Percentiles rank a stretch among this genome's conserved stretches.
Conservation (phyloP, 2,888 invertebrate species). For the Chrysolina americana region DNA sequence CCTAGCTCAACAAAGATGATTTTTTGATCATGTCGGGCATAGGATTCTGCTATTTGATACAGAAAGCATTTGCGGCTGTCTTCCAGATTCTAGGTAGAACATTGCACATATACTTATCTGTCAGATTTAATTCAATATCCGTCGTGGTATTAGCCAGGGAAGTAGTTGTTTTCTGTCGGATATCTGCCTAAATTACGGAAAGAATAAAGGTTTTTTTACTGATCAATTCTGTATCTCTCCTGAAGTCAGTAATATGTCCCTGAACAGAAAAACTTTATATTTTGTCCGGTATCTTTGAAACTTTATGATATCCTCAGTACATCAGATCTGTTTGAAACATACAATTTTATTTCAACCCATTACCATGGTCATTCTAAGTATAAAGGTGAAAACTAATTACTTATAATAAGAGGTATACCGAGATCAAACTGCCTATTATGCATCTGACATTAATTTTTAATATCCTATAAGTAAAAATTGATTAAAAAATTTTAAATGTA, state of each 20-base stretch:
- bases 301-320: conserved; percentile 2
- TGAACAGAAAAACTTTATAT: not conserved
- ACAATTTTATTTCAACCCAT: conserved; percentile 12
- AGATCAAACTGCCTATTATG: conserved; percentile 24
- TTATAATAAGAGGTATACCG: conserved; percentile 19
- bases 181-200: too few species aligned
- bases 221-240: too few species aligned
- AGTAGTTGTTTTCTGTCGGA: too few species aligned
- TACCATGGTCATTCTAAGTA: conserved; percentile 10
- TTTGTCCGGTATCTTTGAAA: not conserved
- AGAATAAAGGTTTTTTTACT: too few species aligned
- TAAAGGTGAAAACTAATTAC: conserved; percentile 24
- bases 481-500: conserved; percentile 26
- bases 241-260: not conserved
- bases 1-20: too few species aligned
- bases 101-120: too few species aligned
- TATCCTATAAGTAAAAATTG: conserved; percentile 24
- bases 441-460: conserved; percentile 24
- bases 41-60: too few species aligned
- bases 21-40: too few species aligned
- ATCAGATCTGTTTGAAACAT: not conserved
- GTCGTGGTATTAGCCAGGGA: too few species aligned
- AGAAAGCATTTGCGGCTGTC: too few species aligned
- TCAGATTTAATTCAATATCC: too few species aligned
- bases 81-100: too few species aligned